Evolutionary conservation across 2,797 vertebrate genomes (phyloP).

Genomic region (Argya squamiceps): DNA sequence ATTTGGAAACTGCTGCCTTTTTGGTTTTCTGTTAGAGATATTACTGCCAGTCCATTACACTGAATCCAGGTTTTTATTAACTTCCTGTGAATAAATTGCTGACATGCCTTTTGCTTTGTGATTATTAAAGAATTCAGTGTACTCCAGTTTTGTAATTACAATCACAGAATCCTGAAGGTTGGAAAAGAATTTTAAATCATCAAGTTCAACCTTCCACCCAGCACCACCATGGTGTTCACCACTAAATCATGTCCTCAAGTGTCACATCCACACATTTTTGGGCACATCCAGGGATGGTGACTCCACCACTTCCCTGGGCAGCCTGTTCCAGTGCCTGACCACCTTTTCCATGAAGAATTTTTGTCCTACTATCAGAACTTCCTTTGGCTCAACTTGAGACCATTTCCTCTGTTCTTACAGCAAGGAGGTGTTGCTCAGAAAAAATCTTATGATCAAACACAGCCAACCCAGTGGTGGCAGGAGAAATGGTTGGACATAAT

Average conservation of each 20-base stretch:
- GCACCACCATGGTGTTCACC: neutral
- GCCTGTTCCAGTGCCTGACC: neutral
- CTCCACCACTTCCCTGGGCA: neutral
- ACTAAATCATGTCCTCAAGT: neutral
- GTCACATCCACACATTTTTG: neutral
- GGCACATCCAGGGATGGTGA: neutral
- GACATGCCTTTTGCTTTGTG: neutral
- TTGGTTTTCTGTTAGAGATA: neutral
- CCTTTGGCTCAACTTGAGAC: neutral
- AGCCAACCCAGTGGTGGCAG: neutral
- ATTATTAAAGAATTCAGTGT: neutral
- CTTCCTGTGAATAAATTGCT: neutral
- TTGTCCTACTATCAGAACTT: neutral
- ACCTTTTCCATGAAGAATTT: neutral
- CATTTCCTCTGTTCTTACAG: neutral
- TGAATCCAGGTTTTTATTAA: neutral
- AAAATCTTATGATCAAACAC: neutral
- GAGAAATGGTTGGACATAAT: neutral
- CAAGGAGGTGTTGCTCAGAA: neutral
- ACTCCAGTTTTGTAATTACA: neutral
- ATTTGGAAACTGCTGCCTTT: neutral
- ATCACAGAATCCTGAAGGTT: neutral
- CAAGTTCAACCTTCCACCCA: neutral
- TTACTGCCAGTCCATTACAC: neutral
- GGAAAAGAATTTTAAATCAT: neutral